Conservation (phyloP, 2,888 invertebrate species). For the Cheilosia variabilis region DNA sequence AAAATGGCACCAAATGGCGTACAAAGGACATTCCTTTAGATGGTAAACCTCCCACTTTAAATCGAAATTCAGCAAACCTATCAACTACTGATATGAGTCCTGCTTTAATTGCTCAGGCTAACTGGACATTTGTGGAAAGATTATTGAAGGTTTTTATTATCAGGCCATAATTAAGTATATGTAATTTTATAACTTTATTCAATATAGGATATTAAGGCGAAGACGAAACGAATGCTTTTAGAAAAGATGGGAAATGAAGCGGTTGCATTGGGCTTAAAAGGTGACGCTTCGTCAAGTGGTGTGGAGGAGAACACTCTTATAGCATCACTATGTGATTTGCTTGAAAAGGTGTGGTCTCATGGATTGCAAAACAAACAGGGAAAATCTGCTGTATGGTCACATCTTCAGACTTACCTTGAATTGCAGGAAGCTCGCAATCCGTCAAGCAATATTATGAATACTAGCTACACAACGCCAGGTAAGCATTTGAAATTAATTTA, state of each 20-base stretch:
- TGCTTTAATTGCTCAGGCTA: slow-evolving; percentile 96
- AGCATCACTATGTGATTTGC: slow-evolving; percentile 97
- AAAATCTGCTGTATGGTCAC: slow-evolving; percentile 98
- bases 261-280: slow-evolving; percentile 94
- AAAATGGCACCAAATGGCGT: slow-evolving; percentile 87
- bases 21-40: slow-evolving; percentile 86
- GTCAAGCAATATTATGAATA: slow-evolving; percentile 84
- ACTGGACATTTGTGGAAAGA: slow-evolving; percentile 99
- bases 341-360: slow-evolving; percentile 99
- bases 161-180: background rate
- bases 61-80: slow-evolving; percentile 82
- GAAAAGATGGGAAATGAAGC: slow-evolving; percentile 99
- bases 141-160: slow-evolving; percentile 90
- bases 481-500: slow-evolving; percentile 13
- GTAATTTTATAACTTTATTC: slow-evolving; percentile 31
- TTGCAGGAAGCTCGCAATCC: slow-evolving; percentile 87
- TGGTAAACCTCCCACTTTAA: slow-evolving; percentile 81
- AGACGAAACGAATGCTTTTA: slow-evolving; percentile 99
- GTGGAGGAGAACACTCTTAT: slow-evolving; percentile 99
- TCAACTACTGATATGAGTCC: slow-evolving; percentile 86
- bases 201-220: slow-evolving; percentile 92
- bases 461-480: slow-evolving; percentile 86
- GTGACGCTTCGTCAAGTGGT: slow-evolving; percentile 88
- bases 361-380: slow-evolving; percentile 98
- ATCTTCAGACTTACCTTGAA: slow-evolving; percentile 95